These are phyloP conservation scores for Sternarchorhynchus goeldii DNA, from an alignment of 2,797 vertebrate genomes.

Conservation along the genomic window DNA sequence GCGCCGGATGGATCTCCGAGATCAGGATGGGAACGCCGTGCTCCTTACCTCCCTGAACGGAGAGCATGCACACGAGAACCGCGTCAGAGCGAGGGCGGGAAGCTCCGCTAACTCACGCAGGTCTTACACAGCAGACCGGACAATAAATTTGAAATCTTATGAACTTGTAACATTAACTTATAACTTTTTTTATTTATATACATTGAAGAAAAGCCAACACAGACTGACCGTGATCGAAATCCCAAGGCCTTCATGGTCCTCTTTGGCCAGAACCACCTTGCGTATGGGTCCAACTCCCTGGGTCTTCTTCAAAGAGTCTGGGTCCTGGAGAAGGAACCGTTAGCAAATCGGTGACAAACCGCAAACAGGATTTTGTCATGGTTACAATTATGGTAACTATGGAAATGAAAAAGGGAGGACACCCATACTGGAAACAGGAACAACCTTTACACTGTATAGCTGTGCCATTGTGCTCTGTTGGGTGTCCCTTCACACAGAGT, in stretches of 20 bases:
- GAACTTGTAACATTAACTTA: no score
- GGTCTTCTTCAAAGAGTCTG: constrained; percentile 93
- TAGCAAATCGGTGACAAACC: neutral
- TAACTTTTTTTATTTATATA: no score
- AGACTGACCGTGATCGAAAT: constrained; percentile 95
- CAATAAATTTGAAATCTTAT: neutral
- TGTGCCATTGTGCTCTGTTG: no score
- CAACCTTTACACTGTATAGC: no score
- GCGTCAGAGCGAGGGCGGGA: neutral
- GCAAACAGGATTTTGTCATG: neutral
- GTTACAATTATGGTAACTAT: no score
- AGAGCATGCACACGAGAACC: neutral
- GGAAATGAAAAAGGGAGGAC: neutral
- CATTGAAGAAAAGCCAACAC: neutral
- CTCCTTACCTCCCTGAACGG: constrained; percentile 92
- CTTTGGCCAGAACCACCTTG: constrained; percentile 93
- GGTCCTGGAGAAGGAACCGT: constrained; percentile 76
- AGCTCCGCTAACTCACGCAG: neutral
- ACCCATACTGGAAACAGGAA: no score
- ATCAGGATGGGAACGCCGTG: constrained; percentile 97
- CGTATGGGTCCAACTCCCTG: constrained; percentile 97
- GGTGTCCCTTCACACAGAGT: no score
- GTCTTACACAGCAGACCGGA: neutral
- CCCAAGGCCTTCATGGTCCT: constrained; percentile 96
- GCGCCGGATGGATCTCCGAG: constrained; percentile 94